A percentile compares a stretch with the other conserved stretches of the same genome.
These are phyloP conservation scores for Chaetophractus vellerosus DNA, from an alignment of 2,797 vertebrate species.

Conservation along the genomic window DNA sequence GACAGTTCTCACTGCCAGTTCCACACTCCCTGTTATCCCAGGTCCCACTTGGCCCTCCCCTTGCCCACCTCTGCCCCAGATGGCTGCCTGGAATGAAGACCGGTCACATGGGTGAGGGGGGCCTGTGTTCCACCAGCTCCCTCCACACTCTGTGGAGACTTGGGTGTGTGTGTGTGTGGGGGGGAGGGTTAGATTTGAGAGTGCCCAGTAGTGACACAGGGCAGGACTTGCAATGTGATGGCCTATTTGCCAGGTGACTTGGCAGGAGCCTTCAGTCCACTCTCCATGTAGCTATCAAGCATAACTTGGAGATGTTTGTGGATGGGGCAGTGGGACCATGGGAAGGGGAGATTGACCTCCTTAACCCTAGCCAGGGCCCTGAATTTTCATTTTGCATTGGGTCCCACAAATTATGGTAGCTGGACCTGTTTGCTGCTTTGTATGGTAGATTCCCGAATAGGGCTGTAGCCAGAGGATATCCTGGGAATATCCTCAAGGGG, in stretches of 20 bases:
- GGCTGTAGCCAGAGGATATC: not conserved
- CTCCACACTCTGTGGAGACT: not conserved
- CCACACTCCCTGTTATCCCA: not conserved
- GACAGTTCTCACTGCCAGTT: not conserved
- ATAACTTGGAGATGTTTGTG: not conserved
- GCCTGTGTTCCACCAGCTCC: not conserved
- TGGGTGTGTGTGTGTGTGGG: too few species aligned
- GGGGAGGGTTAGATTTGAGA: not conserved
- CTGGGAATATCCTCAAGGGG: not conserved
- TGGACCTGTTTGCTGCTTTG: not conserved
- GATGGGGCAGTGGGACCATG: too few species aligned
- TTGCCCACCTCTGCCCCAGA: not conserved
- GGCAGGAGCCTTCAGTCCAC: not conserved
- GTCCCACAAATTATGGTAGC: not conserved
- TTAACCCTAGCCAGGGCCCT: not conserved
- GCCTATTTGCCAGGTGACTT: not conserved
- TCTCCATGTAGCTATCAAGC: not conserved
- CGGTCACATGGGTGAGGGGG: not conserved
- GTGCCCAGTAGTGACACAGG: not conserved
- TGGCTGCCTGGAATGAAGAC: not conserved
- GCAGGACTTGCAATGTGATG: not conserved
- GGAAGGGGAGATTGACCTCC: not conserved
- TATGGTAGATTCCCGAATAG: not conserved
- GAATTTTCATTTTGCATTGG: not conserved
- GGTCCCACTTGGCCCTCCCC: not conserved